These are phyloP conservation scores for Thyatira batis DNA, from an alignment of 2,888 invertebrate genomes.

Conservation along the genomic window DNA sequence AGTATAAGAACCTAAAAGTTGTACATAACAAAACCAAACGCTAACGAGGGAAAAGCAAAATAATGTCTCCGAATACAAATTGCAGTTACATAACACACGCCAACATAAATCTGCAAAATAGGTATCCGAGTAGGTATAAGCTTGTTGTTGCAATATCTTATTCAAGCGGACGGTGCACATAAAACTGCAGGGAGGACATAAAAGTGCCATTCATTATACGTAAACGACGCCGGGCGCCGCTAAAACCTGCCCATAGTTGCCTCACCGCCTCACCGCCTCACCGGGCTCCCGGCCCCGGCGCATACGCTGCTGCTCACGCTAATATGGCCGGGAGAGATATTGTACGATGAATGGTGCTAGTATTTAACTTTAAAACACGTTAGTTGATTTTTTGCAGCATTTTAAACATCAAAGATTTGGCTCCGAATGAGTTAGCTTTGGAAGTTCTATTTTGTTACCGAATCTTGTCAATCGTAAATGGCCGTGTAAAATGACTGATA, in stretches of 20 bases:
- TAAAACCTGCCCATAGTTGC: constrained; percentile 2
- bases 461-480: no score
- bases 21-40: background rate
- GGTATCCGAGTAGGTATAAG: background rate
- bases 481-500: no score
- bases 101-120: background rate
- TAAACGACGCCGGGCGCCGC: constrained; percentile 6
- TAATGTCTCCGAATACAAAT: background rate
- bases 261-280: no score
- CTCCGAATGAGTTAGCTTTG: no score
- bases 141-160: constrained; percentile 1
- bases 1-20: background rate
- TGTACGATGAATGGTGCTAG: no score
- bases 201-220: constrained; percentile 3
- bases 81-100: background rate
- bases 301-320: constrained; percentile 2
- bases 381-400: no score
- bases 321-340: no score
- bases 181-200: constrained; percentile 7
- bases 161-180: constrained; percentile 5
- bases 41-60: no score
- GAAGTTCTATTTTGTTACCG: no score
- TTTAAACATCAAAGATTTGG: no score
- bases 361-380: no score
- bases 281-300: constrained; percentile 5